Evolutionary conservation across 2,113 vertebrate genomes (phyloP).

Genomic region (Leucopsar rothschildi): DNA sequence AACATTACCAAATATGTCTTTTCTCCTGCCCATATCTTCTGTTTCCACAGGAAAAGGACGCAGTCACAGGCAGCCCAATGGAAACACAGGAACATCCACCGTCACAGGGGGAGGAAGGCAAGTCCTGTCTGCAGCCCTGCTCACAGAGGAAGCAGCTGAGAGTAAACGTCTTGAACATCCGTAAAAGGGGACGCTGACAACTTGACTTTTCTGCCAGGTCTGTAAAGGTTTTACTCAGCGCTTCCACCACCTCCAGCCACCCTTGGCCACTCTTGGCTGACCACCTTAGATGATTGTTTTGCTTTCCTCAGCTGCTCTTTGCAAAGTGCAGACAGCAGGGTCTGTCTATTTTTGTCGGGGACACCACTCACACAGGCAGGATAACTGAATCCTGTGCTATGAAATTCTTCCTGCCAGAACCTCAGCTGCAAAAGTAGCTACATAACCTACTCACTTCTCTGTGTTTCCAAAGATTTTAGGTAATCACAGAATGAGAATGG

Average conservation of each 20-base stretch:
- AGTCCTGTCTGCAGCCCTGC: constrained; percentile 27
- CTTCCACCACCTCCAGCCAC: not conserved
- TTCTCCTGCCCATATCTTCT: constrained; percentile 73
- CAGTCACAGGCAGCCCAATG: constrained; percentile 52
- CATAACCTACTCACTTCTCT: not conserved
- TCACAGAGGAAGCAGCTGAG: constrained; percentile 46
- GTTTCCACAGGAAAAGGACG: constrained; percentile 75
- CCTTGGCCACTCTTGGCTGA: not conserved
- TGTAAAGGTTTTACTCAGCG: not conserved
- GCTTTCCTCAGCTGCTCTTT: not conserved
- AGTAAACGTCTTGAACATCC: not conserved
- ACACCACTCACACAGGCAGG: not conserved
- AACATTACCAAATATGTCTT: constrained; percentile 81
- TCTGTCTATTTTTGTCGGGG: constrained; percentile 1
- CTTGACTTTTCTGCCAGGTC: not conserved
- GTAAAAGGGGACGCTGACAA: not conserved
- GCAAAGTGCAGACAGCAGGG: not conserved
- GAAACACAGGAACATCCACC: not conserved
- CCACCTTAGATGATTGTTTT: not conserved
- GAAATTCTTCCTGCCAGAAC: not conserved
- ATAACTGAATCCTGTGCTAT: not conserved
- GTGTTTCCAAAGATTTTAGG: not conserved
- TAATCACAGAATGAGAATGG: not conserved
- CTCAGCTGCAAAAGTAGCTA: not conserved
- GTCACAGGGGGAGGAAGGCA: not conserved